A percentile compares a stretch with the other conserved stretches of the same genome.
These are phyloP conservation scores for Trilocha varians DNA, from an alignment of 2,888 invertebrate species.

Conservation along the genomic window DNA sequence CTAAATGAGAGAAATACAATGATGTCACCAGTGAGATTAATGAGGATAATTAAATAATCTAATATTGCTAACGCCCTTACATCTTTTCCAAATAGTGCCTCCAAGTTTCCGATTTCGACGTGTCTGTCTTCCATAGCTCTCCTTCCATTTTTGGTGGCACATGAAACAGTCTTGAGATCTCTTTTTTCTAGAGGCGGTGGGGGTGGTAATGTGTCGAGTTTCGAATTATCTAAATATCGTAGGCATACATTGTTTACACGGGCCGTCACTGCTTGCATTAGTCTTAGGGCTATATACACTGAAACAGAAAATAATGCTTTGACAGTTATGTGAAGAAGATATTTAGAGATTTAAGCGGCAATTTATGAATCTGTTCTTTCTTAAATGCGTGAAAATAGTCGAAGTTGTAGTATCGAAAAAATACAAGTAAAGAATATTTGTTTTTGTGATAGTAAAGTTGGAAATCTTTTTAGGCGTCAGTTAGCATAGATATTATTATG, in stretches of 20 bases:
- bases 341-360: no score
- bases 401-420: no score
- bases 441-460: no score
- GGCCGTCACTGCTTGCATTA: constrained; percentile 82
- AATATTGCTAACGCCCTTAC: constrained; percentile 58
- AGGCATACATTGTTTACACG: constrained; percentile 81
- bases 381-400: no score
- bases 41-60: neutral
- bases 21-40: no score
- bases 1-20: neutral
- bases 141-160: constrained; percentile 85
- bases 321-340: no score
- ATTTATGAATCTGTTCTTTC: no score
- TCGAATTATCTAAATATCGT: constrained; percentile 78
- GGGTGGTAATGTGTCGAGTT: constrained; percentile 75
- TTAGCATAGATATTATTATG: no score
- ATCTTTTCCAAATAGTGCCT: constrained; percentile 84
- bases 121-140: constrained; percentile 95
- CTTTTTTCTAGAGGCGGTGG: constrained; percentile 69
- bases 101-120: constrained; percentile 86
- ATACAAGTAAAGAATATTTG: no score
- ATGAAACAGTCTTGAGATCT: constrained; percentile 72
- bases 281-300: constrained; percentile 81
- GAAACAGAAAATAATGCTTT: constrained; percentile 46
- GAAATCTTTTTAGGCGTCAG: no score